Evolutionary conservation across 2,888 invertebrate genomes (phyloP), one percentile per base, ranked within the genome.

Genomic region (Frankliniella fusca): DNA sequence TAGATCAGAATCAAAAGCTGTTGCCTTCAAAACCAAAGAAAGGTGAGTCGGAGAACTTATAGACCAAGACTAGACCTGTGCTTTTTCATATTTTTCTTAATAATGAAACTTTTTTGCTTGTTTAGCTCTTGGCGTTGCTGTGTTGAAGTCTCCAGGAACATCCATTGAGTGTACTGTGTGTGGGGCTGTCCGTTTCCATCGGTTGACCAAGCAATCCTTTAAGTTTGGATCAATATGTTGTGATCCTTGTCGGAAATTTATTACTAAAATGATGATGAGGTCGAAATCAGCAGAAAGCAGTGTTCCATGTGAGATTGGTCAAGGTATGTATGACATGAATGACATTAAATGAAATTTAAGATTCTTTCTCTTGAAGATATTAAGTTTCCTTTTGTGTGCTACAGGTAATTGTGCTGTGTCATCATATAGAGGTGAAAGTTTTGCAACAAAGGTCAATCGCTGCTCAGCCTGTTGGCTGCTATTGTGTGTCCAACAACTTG

Each of bases 381-480:
- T 82, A 49, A 76, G 49, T 83, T 81, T 70, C 54, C 80, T 81
- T 79, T 84, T 84, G 61, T 83, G 83, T 84, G 83, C 85, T 87
- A 83, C 86, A 91, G 93, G 94, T 81, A 91, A 91, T 86, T 95
- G 95, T 87, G 91, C 91, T 86, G 93, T 94, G 80, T 92, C 93
- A 81, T 93, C 94, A 86, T 92, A 93, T 85, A 93, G 93, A 92
- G 92, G 93, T 86, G 88, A 92, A 85, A 89, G 92, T 83, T 89
- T 91, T 85, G 93, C 93, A 87, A 92, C 93, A 50, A 93, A 93
- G 86, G 93, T 93, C 86, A 91, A 93, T 76, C 90, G 95, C 65
- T 97, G 96, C 88, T 92, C 94, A 82, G 95, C 95, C 23, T 97
- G 96, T 88, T 96, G 96, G 95, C 90, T 96, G 18, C 94, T 94